These are phyloP conservation scores for Drosophila parabipectinata DNA, from an alignment of 1,140 invertebrate genomes.

Conservation along the genomic window DNA sequence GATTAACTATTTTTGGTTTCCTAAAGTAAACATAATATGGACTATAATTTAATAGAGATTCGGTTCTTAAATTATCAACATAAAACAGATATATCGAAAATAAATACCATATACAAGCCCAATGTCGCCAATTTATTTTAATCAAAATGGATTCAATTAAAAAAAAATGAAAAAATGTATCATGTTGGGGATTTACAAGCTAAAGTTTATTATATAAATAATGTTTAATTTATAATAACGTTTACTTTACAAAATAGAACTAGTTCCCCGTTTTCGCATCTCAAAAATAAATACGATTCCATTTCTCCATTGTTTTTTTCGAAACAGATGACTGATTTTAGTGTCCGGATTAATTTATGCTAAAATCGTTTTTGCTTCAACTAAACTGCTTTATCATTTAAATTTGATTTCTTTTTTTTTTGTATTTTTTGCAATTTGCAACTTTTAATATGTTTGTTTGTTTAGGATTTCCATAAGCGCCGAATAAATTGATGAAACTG, in stretches of 20 bases:
- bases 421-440: conserved; percentile 12
- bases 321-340: conserved; percentile 33
- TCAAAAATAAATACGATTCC: background rate
- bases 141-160: no score
- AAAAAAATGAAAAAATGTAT: background rate
- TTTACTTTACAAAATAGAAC: conserved; percentile 1
- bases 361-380: conserved; percentile 2
- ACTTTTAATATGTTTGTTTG: conserved; percentile 19
- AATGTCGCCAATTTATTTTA: background rate
- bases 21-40: background rate
- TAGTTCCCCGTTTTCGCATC: conserved; percentile 19
- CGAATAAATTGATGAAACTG: conserved; percentile 24
- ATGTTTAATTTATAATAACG: background rate
- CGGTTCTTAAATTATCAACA: no score
- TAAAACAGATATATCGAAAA: background rate
- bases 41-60: background rate
- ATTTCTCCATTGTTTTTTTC: conserved; percentile 8
- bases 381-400: conserved; percentile 1
- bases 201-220: background rate
- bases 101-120: background rate
- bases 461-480: conserved; percentile 16
- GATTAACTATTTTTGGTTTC: background rate
- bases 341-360: conserved; percentile 29
- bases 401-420: conserved; percentile 8
- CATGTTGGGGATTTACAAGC: background rate